phyloP scores from a whole-genome alignment of 2,888 invertebrate species.

The Hylaea fasciaria region DNA sequence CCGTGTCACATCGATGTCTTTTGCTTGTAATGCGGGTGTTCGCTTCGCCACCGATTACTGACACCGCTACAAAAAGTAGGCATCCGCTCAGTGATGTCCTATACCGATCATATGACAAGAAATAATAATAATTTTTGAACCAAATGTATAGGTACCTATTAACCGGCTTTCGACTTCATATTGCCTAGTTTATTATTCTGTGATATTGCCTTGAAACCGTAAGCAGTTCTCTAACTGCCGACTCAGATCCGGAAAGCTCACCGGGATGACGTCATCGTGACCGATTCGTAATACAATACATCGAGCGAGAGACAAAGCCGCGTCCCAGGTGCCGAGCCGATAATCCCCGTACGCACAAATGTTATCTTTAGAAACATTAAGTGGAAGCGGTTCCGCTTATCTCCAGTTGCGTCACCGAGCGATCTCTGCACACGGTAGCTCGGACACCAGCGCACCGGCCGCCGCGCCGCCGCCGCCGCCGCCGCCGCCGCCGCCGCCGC shows the following conservation, averaged over 20 bases:
- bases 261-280: slow-evolving; percentile 8
- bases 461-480: background rate
- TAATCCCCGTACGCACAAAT: slow-evolving; percentile 12
- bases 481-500: slow-evolving; percentile 8
- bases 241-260: background rate
- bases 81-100: background rate
- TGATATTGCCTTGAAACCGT: too few relatives aligned
- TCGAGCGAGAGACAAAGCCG: slow-evolving; percentile 8
- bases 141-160: too few relatives aligned
- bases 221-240: background rate
- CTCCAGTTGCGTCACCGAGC: slow-evolving; percentile 25
- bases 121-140: too few relatives aligned
- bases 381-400: slow-evolving; percentile 17
- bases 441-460: background rate
- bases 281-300: slow-evolving; percentile 3
- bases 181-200: too few relatives aligned
- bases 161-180: too few relatives aligned
- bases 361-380: slow-evolving; percentile 17
- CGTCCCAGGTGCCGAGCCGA: slow-evolving; percentile 19
- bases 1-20: slow-evolving; percentile 8
- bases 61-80: background rate
- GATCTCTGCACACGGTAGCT: slow-evolving; percentile 2
- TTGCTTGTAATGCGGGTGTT: slow-evolving; percentile 13
- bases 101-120: background rate
- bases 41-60: background rate